Conservation (phyloP, 2,797 vertebrate genomes). For the Sparus aurata region DNA sequence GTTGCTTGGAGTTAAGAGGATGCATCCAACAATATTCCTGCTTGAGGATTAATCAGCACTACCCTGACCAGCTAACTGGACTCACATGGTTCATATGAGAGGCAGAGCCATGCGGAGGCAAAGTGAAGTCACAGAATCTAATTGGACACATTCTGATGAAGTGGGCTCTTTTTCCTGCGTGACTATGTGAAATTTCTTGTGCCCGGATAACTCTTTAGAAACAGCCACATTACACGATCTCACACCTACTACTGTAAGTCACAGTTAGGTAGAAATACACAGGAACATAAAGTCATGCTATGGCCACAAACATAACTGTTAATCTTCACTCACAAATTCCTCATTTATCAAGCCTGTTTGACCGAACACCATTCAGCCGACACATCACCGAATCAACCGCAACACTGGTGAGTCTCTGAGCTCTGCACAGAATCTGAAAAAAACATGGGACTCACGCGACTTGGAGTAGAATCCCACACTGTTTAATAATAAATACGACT, state of each 20-base stretch:
- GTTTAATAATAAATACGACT: not conserved
- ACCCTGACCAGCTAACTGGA: conserved; percentile 81
- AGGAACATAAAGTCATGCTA: not conserved
- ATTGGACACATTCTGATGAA: conserved; percentile 62
- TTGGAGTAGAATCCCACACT: not conserved
- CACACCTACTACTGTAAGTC: not conserved
- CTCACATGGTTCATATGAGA: conserved; percentile 82
- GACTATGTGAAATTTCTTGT: not conserved
- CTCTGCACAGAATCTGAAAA: not conserved
- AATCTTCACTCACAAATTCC: not conserved
- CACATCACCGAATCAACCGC: not conserved
- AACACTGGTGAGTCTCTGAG: not conserved
- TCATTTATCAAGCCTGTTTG: not conserved
- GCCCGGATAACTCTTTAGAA: not conserved
- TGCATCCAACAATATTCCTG: conserved; percentile 74
- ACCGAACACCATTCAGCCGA: not conserved
- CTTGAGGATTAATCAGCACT: conserved; percentile 80
- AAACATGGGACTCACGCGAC: too few relatives aligned
- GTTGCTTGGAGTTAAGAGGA: conserved; percentile 55
- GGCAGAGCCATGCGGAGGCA: conserved; percentile 44
- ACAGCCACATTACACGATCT: not conserved
- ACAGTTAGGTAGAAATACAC: not conserved
- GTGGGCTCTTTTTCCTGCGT: conserved; percentile 34
- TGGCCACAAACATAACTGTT: not conserved
- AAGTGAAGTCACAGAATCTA: conserved; percentile 57